A percentile compares a stretch with the other conserved stretches of the same genome.
These are phyloP conservation scores for Epinotia ramella DNA, from an alignment of 2,888 invertebrate species.

Conservation along the genomic window DNA sequence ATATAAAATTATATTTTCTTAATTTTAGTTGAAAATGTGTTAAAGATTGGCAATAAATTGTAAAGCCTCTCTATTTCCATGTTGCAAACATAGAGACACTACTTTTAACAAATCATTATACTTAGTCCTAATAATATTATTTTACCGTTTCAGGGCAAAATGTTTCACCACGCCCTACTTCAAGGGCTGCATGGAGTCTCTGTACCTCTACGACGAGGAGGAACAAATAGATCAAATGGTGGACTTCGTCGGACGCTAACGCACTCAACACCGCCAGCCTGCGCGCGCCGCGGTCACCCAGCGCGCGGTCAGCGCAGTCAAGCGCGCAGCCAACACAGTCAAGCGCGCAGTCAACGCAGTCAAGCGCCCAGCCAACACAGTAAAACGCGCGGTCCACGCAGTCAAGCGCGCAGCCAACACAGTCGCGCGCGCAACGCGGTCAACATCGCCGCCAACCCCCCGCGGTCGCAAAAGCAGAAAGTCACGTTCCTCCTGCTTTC, in stretches of 20 bases:
- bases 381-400: background rate
- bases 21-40: too few relatives aligned
- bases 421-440: background rate
- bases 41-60: background rate
- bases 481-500: conserved; percentile 79
- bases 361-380: background rate
- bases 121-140: conserved; percentile 26
- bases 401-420: too few relatives aligned
- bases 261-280: conserved; percentile 65
- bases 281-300: conserved; percentile 48
- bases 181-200: conserved; percentile 92
- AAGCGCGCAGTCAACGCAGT: too few relatives aligned
- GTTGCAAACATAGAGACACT: background rate
- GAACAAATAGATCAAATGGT: conserved; percentile 92
- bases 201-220: conserved; percentile 91
- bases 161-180: conserved; percentile 93
- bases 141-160: conserved; percentile 87
- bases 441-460: conserved; percentile 8
- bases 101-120: conserved; percentile 1
- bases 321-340: background rate
- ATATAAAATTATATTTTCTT: background rate
- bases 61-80: background rate
- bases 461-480: conserved; percentile 64
- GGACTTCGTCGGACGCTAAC: conserved; percentile 89
- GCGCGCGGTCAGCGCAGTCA: background rate